Base-by-base conservation (phyloP, 53 echinoderm and acorn worm genomes). In the Mesocentrotus franciscanus region DNA sequence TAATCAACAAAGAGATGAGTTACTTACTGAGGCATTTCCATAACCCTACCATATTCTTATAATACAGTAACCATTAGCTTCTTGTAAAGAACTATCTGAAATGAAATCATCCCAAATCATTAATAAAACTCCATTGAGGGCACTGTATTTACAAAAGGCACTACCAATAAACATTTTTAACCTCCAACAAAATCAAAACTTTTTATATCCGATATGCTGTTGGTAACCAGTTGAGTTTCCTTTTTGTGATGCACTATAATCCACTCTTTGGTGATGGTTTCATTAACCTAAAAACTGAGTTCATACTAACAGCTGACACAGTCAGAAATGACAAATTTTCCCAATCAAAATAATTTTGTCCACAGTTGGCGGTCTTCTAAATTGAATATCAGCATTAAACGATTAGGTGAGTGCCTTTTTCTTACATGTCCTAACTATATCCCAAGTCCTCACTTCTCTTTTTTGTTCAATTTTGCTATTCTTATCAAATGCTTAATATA, bases 301-400 rank as follows among this genome's bases (percentile, higher is more conserved):
- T 62, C 39, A 61, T 94, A 94, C 95, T 94, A 94, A 94, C 95
- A 85, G 87, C 87, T 94, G 39, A 94, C 75, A 57, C 58, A 94
- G 71, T 71, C 71, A 36, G 60, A 64, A 94, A 39, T 94, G 66
- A 85, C 55, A 94, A 85, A 85, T 93, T 93, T 66, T 85, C 95
- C 85, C 95, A 64, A 94, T 94, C 85, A 94, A 94, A 94, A 94
- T 78, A 66, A 94, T 94, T 94, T 94, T 94, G 87, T 94, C 71
- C 87, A 94, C 95, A 94, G 95, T 94, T 94, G 95, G 95, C 95
- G 95, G 95, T 94, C 95, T 94, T 94, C 95, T 94, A 94, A 94
- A 94, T 85, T 94, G 87, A 94, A 94, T 71, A 94, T 64, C 95
- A 94, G 95, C 85, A 94, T 94, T 94, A 94, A 94, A 56, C 72